Conservation (phyloP, 2,888 invertebrate genomes). For the Erebia epiphron region DNA sequence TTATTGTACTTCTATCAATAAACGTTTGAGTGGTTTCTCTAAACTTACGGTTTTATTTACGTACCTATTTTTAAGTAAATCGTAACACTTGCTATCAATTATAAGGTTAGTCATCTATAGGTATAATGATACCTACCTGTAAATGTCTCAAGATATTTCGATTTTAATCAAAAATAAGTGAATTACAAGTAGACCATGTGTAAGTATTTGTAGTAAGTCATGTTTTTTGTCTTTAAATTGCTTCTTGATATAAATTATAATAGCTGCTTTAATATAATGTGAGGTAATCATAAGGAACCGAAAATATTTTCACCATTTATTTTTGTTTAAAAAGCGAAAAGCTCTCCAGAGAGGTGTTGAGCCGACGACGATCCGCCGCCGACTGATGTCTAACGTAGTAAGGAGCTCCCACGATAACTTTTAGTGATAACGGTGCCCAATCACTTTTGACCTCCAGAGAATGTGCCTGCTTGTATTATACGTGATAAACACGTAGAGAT, state of each 20-base stretch:
- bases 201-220: background rate
- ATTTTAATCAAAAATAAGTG: too few species aligned
- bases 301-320: slow-evolving; percentile 7
- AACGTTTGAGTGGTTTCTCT: slow-evolving; percentile 8
- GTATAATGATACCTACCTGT: too few species aligned
- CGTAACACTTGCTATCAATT: too few species aligned
- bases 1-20: slow-evolving; percentile 13
- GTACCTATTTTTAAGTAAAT: too few species aligned
- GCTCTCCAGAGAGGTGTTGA: slow-evolving; percentile 53
- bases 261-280: too few species aligned
- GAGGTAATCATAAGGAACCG: too few species aligned
- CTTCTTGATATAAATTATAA: background rate
- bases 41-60: too few species aligned
- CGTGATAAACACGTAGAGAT: slow-evolving; percentile 35
- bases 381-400: slow-evolving; percentile 58
- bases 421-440: slow-evolving; percentile 60
- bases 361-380: slow-evolving; percentile 75
- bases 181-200: too few species aligned
- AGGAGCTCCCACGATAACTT: slow-evolving; percentile 68
- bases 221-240: background rate
- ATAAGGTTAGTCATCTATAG: too few species aligned
- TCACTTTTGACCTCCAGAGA: slow-evolving; percentile 44
- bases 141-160: too few species aligned
- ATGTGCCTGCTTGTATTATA: background rate
- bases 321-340: slow-evolving; percentile 36